Conservation (phyloP, 2,113 vertebrate species). For the Lynx canadensis region DNA sequence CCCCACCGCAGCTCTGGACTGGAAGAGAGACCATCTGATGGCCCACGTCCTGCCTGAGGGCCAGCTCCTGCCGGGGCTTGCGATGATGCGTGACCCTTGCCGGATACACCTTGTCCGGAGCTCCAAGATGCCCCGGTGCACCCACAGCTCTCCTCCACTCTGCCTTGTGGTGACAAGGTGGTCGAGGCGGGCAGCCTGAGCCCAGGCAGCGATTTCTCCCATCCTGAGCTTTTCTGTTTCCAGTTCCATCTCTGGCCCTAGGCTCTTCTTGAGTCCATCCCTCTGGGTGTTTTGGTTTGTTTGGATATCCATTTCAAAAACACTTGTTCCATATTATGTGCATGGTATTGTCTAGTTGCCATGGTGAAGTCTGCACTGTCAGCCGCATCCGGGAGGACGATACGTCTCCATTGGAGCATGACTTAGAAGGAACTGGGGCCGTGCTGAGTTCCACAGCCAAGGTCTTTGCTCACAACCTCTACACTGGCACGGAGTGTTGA, state of each 20-base stretch:
- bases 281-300: background rate
- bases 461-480: background rate
- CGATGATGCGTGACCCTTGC: fast-evolving
- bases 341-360: background rate
- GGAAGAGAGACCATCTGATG: background rate
- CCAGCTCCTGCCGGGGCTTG: background rate
- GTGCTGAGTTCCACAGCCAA: background rate
- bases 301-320: background rate
- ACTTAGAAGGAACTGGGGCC: background rate
- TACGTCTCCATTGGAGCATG: background rate
- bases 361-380: background rate
- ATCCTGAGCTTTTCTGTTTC: background rate
- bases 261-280: background rate
- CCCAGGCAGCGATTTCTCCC: background rate
- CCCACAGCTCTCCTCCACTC: background rate
- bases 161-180: background rate
- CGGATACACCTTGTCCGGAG: background rate
- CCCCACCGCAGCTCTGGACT: background rate
- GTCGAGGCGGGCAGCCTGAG: background rate
- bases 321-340: background rate
- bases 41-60: too few species aligned
- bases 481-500: too few species aligned
- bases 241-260: background rate
- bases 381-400: background rate
- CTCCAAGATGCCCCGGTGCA: background rate